Base-by-base conservation (phyloP, 2,888 invertebrate genomes). In the Dryadula phaetusa region DNA sequence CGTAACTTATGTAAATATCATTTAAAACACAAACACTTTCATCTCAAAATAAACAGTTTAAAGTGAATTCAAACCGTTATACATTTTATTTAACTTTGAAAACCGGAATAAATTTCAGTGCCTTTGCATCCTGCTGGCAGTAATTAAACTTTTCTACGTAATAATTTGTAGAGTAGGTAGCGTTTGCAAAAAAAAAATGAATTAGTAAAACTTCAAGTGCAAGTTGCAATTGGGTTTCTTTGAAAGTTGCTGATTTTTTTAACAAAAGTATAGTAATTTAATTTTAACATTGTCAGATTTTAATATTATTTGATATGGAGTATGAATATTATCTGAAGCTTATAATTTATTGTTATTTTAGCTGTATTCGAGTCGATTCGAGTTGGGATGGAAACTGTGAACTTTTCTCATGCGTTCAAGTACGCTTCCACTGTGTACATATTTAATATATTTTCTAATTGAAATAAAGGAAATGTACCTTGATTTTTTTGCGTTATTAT, bases 101-200 rank as follows among this genome's bases (percentile, higher is more conserved):
- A 53, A 54, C 42, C 54, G 47, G 58, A 64, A 62, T 64, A 61
- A 61, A 65, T 49, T 64, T 46, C 64, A 62, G 37, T 56, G 54
- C 64, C 64, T 62, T 67, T 61, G 68, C 64, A 68, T 68, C 64
- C 64, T 64, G 37, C 61, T 58, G 52, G 62, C 44, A 63, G 62
- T 69, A 69, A 69, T 66, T 69, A 63, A 66, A 69, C 63, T 63
- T 69, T 56, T 52, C 60, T 53, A 62, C 58, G 53, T 63, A 60
- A 66, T 69, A 58, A 69, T 69, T 69, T 53, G 52, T 44, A 16
- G 46, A 64, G 64, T 52, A 28, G 49, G 49, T 58, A 58, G 40
- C 6, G 40, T 58, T 37, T 22, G 64, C 34, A 56, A 25, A 54
- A n/a, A n/a, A 53, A 53, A 47, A 60, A 60, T 34, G 22, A 22